A percentile compares a stretch with the other conserved stretches of the same genome.
Evolutionary conservation across 2,113 vertebrate species (phyloP).

Genomic region (Rattus norvegicus): DNA sequence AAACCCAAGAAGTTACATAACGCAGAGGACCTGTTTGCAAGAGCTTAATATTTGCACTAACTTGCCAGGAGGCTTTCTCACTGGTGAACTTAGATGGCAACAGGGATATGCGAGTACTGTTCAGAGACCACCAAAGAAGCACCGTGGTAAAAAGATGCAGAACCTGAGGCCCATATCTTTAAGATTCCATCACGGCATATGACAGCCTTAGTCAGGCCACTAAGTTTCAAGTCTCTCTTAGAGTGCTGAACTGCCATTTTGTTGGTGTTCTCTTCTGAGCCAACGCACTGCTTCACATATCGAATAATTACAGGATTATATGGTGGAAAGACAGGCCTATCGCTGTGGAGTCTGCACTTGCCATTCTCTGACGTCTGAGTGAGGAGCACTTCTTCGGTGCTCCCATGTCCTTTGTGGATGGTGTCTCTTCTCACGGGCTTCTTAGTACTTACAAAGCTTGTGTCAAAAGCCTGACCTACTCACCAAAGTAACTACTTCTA

Average conservation of each 20-base stretch:
- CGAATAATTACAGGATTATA: background rate
- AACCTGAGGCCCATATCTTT: background rate
- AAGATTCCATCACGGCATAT: background rate
- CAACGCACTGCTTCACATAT: background rate
- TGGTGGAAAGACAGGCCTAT: background rate
- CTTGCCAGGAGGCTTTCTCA: background rate
- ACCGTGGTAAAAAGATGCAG: background rate
- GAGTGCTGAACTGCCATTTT: background rate
- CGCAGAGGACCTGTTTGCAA: background rate
- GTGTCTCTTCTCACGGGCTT: no score
- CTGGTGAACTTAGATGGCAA: background rate
- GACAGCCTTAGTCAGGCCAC: background rate
- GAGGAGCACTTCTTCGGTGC: no score
- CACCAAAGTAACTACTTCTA: background rate
- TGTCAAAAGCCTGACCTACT: background rate
- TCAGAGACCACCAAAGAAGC: background rate
- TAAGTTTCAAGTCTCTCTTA: background rate
- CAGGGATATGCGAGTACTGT: background rate
- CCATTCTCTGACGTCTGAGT: background rate
- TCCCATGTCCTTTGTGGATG: background rate
- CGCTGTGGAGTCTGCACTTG: background rate
- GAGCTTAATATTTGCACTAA: background rate
- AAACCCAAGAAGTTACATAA: background rate
- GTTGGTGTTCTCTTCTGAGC: slow-evolving; percentile 9
- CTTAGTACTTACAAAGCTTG: background rate